Base-by-base conservation (phyloP, 2,797 vertebrate species). In the Protosalanx chinensis region DNA sequence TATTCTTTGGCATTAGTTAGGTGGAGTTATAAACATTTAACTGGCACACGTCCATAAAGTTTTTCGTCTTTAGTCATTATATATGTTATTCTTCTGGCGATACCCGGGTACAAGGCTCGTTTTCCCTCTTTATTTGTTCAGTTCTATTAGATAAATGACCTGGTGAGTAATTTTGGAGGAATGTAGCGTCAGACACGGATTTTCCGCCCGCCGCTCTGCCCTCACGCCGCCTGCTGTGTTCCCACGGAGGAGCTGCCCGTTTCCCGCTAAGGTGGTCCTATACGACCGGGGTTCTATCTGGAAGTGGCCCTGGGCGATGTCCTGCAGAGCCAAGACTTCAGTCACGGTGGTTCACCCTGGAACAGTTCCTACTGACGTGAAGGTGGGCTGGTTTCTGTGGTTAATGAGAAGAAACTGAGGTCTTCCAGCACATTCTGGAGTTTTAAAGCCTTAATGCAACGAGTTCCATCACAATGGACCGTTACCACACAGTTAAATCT, bases 111-210 rank as follows among this genome's bases (percentile, higher is more conserved):
- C 7, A 16, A 27, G 65, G 46, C 35, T 64, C n/a, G 4, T 15
- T 67, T 64, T 63, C 61, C 64, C 49, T 49, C 68, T 16, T 4
- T 53, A 76, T 76, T 74, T 53, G 51, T n/a, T 53, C 15, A 2
- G 13, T 16, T 46, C 15, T 53, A 16, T 73, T 74, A 72, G 70
- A 62, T 68, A 58, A 59, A 70, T 51, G 67, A 63, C 65, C 64
- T 58, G 59, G 65, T 72, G 74, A 75, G 74, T 63, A 73, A 75
- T 76, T 70, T 71, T 58, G 70, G 18, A 76, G 59, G 76, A 81
- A 78, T 80, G 69, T 56, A 72, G 72, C 71, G 64, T 76, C 71
- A 61, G 68, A 67, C 73, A 68, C 67, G 76, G 56, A 18, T 74
- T 67, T 70, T 72, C 64, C 59, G 74, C 33, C 33, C 62, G 59